Base-by-base conservation (phyloP, 2,113 vertebrate genomes). In the Archilochus colubris region DNA sequence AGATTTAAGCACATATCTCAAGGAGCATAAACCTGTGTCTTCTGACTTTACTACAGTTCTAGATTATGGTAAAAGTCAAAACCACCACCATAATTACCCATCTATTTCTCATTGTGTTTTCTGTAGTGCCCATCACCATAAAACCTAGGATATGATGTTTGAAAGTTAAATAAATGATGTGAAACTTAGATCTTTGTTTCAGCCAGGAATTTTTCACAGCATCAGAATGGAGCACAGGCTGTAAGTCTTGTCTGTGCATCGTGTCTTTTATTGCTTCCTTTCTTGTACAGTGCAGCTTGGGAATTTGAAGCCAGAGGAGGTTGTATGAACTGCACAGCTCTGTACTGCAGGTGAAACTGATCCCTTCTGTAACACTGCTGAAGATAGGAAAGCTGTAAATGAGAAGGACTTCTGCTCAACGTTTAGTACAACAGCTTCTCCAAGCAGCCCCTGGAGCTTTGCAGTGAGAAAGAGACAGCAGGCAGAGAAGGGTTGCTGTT, bases 81-180 rank as follows among this genome's bases (percentile, higher is more conserved):
- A 90, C 69, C 58, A 69, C 61, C 73, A 62, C 88, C n/a, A 3
- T 95, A 97, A 96, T 97, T 96, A 96, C 92, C 95, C 90, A 81
- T 96, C 88, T 95, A 94, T 82, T 94, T 95, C 93, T 88, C 90
- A 90, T 93, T 17, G n/a, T 88, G 92, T 91, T 97, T 96, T 93
- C 93, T 86, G 80, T 91, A 94, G 93, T 95, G 94, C 77, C 90
- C 77, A 73, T 96, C 95, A 95, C 92, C 5, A 11, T 84, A 86
- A 86, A 95, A 90, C 31, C 25, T 43, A 38, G 66, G 82, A 81
- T 75, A 76, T 62, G 76, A 73, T 82, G 78, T 88, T 78, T 81
- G 85, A 78, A 94, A 94, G 91, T 91, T 93, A 94, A 96, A 95
- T 93, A 88, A 94, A 75, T 80, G 63, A 89, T 91, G 81, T 86